Evolutionary conservation across 1,140 invertebrate species (phyloP).

Genomic region (Meloidogyne floridensis): DNA sequence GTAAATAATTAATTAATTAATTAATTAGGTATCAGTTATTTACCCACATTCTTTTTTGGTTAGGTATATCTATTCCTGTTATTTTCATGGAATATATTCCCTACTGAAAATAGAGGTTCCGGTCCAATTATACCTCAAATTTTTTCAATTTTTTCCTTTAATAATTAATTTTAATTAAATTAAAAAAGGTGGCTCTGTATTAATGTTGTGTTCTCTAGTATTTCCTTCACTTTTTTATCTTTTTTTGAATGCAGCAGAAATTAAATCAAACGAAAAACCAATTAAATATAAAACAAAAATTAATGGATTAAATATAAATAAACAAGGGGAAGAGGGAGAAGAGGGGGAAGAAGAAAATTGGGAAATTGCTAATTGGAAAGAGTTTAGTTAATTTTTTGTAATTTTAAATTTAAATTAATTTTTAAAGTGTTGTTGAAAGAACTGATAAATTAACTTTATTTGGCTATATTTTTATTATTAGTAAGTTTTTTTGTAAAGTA

Average conservation of each 20-base stretch:
- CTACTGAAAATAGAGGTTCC: no score
- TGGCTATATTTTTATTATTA: constrained; percentile 48
- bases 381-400: constrained; percentile 14
- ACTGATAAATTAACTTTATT: constrained; percentile 43
- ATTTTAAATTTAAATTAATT: background rate
- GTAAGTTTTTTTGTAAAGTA: constrained; percentile 34
- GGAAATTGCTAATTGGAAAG: constrained; percentile 28
- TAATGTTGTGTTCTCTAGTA: constrained; percentile 64
- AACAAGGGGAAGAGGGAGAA: constrained; percentile 9
- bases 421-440: constrained; percentile 49
- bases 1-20: constrained; percentile 70
- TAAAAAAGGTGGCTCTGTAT: constrained; percentile 75
- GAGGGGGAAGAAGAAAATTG: constrained; percentile 21
- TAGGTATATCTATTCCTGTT: no score
- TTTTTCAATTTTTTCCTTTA: no score
- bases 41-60: no score
- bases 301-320: constrained; percentile 9
- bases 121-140: no score
- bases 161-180: no score
- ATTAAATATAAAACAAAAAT: background rate
- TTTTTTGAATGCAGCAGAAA: constrained; percentile 49
- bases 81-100: no score
- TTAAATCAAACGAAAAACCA: constrained; percentile 13
- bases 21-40: background rate
- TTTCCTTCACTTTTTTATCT: constrained; percentile 65